A percentile compares a stretch with the other conserved stretches of the same genome.
Evolutionary conservation across 2,797 vertebrate species (phyloP).

Genomic region (Falco cherrug): DNA sequence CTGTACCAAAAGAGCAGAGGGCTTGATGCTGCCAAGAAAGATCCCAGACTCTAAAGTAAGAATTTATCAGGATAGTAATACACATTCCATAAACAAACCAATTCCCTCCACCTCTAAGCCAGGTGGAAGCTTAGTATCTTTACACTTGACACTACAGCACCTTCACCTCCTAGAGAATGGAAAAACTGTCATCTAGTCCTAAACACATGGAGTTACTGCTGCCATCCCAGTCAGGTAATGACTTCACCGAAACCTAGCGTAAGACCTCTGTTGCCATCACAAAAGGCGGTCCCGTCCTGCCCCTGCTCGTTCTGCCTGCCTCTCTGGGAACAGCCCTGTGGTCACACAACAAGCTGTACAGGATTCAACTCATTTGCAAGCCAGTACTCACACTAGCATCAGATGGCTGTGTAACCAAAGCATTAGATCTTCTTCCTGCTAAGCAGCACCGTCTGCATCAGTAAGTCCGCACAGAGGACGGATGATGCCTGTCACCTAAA

Average conservation of each 20-base stretch:
- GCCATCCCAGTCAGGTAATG: background rate
- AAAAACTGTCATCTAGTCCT: background rate
- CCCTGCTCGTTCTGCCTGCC: background rate
- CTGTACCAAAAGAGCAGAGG: background rate
- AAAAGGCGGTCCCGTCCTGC: background rate
- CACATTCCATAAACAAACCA: background rate
- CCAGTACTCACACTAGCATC: background rate
- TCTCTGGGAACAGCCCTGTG: background rate
- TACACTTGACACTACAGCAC: background rate
- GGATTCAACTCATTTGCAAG: background rate
- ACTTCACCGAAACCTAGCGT: background rate
- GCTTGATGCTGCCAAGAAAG: slow-evolving; percentile 3
- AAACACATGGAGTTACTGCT: background rate
- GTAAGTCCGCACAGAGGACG: background rate
- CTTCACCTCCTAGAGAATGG: background rate
- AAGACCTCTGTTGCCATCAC: background rate
- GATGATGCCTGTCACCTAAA: background rate
- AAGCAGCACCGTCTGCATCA: background rate
- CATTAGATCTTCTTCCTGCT: background rate
- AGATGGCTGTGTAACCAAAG: background rate
- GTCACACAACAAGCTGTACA: background rate
- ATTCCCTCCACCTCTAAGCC: background rate
- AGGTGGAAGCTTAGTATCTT: background rate
- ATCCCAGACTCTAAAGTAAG: background rate
- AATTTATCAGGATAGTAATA: background rate